These are phyloP conservation scores for Damaliscus lunatus DNA, from an alignment of 2,113 vertebrate genomes.

Conservation along the genomic window DNA sequence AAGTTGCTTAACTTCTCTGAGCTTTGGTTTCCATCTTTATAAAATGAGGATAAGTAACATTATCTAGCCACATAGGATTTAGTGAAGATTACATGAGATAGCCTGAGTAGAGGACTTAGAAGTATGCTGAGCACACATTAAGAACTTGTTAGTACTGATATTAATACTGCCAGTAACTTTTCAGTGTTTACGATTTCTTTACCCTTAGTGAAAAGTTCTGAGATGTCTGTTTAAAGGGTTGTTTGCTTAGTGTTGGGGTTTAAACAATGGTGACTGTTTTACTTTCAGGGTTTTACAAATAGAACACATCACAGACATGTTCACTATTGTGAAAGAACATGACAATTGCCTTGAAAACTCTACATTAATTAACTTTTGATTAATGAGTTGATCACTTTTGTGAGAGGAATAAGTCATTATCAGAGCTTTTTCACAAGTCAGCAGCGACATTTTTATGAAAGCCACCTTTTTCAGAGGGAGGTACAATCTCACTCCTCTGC, in stretches of 20 bases:
- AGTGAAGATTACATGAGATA: background rate
- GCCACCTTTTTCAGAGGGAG: background rate
- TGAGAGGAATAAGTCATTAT: background rate
- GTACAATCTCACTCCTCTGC: background rate
- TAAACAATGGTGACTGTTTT: background rate
- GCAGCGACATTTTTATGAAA: background rate
- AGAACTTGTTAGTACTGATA: background rate
- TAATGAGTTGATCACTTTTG: background rate
- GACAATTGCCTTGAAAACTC: background rate
- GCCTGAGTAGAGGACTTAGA: background rate
- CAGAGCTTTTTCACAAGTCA: background rate
- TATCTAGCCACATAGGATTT: background rate
- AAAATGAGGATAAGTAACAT: background rate
- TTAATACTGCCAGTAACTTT: background rate
- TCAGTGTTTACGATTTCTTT: background rate
- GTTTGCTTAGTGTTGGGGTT: background rate
- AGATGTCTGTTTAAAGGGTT: background rate
- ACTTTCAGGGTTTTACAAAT: background rate
- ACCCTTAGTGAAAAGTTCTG: background rate
- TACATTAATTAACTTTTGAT: background rate
- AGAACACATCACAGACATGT: background rate
- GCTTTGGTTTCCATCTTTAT: background rate
- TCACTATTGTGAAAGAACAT: background rate
- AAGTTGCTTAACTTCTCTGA: background rate
- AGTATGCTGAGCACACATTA: background rate